These are phyloP conservation scores for Sycophila sp. DNA, from an alignment of 1,140 invertebrate species.

Conservation along the genomic window DNA sequence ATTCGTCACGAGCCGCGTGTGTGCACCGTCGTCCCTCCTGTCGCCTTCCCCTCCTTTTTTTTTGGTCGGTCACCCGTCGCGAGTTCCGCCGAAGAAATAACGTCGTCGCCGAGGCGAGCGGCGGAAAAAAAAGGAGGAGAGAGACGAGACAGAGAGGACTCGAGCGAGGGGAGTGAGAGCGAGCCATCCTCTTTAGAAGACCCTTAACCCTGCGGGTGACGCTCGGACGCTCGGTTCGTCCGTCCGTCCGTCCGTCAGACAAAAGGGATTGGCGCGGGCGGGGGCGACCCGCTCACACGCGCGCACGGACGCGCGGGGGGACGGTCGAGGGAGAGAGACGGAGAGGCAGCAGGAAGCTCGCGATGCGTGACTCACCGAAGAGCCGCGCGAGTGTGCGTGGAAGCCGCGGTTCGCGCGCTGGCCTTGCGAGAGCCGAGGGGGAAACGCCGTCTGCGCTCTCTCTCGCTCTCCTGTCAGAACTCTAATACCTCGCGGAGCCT, in stretches of 20 bases:
- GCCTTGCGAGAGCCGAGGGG: neutral
- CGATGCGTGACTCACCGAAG: constrained; percentile 61
- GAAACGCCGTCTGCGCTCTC: neutral
- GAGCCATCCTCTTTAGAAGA: constrained; percentile 55
- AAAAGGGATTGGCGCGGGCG: constrained; percentile 51
- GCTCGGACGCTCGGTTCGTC: constrained; percentile 46
- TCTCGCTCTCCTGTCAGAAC: constrained; percentile 31
- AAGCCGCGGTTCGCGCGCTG: constrained; percentile 20
- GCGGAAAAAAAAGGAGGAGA: constrained; percentile 16
- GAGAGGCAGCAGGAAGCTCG: constrained; percentile 56
- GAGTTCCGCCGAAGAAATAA: constrained; percentile 30
- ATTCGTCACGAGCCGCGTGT: constrained; percentile 17
- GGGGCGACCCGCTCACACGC: neutral
- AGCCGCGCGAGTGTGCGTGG: constrained; percentile 38
- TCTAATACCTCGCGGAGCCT: constrained; percentile 52
- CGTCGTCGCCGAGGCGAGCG: neutral
- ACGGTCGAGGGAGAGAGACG: constrained; percentile 8
- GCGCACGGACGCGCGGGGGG: constrained; percentile 16
- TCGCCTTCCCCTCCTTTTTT: neutral
- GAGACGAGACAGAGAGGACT: neutral
- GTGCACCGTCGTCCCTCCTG: neutral
- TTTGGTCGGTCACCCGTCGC: neutral
- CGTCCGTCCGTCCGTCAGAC: constrained; percentile 36
- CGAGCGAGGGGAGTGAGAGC: constrained; percentile 1
- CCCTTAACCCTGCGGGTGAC: constrained; percentile 59